Conservation (phyloP, 2,113 vertebrate species). For the Oenanthe oenanthe region DNA sequence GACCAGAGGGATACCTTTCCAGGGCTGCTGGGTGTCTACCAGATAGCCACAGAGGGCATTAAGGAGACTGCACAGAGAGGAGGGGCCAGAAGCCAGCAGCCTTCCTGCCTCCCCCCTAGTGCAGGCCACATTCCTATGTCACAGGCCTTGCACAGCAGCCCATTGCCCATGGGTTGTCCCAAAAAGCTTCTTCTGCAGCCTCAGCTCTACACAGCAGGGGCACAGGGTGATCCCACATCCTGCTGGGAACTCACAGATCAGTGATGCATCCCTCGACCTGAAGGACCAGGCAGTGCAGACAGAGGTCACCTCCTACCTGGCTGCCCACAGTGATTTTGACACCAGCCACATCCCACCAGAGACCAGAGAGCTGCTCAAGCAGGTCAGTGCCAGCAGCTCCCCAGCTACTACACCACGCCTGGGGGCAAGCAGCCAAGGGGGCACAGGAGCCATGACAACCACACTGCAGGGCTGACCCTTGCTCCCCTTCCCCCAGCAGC, state of each 20-base stretch:
- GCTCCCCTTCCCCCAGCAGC: neutral
- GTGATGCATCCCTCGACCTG: neutral
- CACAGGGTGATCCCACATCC: neutral
- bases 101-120: neutral
- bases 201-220: neutral
- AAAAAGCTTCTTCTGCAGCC: neutral
- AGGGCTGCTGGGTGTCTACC: neutral
- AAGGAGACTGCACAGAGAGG: neutral
- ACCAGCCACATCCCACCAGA: neutral
- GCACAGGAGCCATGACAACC: neutral
- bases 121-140: neutral
- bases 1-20: neutral
- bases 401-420: too few species aligned
- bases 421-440: neutral
- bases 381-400: neutral
- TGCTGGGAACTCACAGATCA: neutral
- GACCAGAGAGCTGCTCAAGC: neutral
- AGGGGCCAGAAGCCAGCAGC: neutral
- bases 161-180: accelerated
- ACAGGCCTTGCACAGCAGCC: neutral
- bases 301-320: neutral
- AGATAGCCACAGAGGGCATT: neutral
- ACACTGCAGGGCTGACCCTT: neutral
- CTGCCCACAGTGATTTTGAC: neutral
- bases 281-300: neutral